Evolutionary conservation across 2,888 invertebrate genomes (phyloP), one percentile per base, ranked within the genome.

Genomic region (Siphonodentalium dalli): DNA sequence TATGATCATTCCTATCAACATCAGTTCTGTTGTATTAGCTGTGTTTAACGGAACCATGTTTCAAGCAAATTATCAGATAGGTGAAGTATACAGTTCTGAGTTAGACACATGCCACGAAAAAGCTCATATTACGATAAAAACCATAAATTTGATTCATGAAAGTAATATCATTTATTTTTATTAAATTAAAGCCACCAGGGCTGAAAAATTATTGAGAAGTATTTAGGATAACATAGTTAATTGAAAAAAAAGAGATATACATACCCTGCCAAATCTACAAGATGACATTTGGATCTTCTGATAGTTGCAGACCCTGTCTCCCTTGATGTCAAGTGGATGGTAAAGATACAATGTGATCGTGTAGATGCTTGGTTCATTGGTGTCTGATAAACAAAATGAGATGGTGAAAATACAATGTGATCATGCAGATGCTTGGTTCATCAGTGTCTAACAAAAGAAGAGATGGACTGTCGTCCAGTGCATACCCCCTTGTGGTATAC

Each of bases 341-440:
- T 79, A 65, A 83, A 82, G 43, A 82, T 79, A 63, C 82, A 83
- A 58, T 82, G 82, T 18, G 82, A 83, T 40, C 82, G 66, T 9
- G 82, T 82, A 8, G 82, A 82, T 1, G 82, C 81, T 52, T 81
- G 79, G 62, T 82, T 82, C 81, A 82, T 82, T 4, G 82, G 82
- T 4, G 82, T 82, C 81, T 82, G 63, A 13, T 63, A 63, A 35
- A 29, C 42, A 45, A 28, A 27, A 37, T 23, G 37, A 9, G 42
- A 2, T n/a, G 18, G 31, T 20, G 7, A 39, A 15, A 6, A 18
- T 8, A 28, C 15, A 15, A 18, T n/a, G 8, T 47, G 29, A 24
- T 48, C 8, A 8, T 8, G 15, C 0, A 7, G 34, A 34, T 7
- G 6, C 34, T 8, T 11, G 1, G 6, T n/a, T n/a, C n/a, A n/a